phyloP scores from a whole-genome alignment of 2,888 invertebrate genomes.

The Syritta pipiens region DNA sequence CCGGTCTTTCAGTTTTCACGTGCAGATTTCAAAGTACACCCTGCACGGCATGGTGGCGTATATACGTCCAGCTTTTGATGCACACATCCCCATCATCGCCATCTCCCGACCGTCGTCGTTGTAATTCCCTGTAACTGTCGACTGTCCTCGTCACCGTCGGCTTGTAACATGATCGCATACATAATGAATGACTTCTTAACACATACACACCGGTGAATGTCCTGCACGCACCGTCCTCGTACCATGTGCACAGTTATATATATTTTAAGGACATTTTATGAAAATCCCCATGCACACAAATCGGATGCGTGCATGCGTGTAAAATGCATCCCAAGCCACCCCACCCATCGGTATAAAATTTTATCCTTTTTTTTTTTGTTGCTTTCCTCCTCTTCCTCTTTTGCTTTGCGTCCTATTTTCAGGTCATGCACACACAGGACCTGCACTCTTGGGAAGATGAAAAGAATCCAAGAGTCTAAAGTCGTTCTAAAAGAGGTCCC shows the following conservation, averaged over 20 bases:
- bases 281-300: constrained; percentile 30
- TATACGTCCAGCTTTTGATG: too few species aligned
- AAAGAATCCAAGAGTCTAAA: background rate
- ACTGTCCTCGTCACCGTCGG: constrained; percentile 6
- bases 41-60: too few species aligned
- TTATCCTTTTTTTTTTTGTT: background rate
- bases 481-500: constrained; percentile 6
- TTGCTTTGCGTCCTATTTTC: background rate
- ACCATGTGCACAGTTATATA: background rate
- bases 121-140: too few species aligned
- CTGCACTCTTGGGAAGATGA: too few species aligned
- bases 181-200: constrained; percentile 42
- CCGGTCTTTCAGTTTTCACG: too few species aligned
- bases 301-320: constrained; percentile 38
- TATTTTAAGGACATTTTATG: constrained; percentile 45
- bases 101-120: too few species aligned
- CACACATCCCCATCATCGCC: background rate
- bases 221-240: too few species aligned
- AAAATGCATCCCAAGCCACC: too few species aligned
- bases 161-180: constrained; percentile 48
- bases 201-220: background rate
- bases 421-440: too few species aligned
- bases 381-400: background rate
- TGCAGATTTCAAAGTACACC: too few species aligned
- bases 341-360: too few species aligned